Evolutionary conservation across 2,797 vertebrate species (phyloP), one percentile per base, ranked within the genome.

Genomic region (Crax fasciolata): DNA sequence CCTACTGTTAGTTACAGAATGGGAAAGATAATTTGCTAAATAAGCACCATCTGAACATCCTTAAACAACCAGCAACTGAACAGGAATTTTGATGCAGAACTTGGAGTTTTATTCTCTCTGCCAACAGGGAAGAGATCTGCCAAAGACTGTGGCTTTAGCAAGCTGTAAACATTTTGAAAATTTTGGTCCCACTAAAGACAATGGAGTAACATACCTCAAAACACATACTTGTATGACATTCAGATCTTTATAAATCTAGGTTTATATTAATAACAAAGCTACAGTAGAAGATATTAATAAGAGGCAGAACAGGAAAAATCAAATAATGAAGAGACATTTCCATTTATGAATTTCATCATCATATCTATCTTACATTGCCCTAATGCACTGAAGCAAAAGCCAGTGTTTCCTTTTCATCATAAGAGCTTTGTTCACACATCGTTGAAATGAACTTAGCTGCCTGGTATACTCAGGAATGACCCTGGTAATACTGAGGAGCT

Each of bases 331-430:
- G 93, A 89, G 28, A 23, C 6, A 10, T 54, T 54, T 52, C 32
- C 27, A 66, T 70, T 91, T 72, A 41, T 0, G 3, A 61, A 46
- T 87, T 87, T 82, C 54, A 82, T 65, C 74, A 52, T 44, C 41
- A 35, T 52, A 23, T 73, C 57, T 95, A 73, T 72, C 78, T 84
- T 83, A 6, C 6, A 27, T 4, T 17, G 49, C 27, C 30, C 66
- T 90, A 81, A 68, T 78, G 84, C 51, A 78, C 74, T 68, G 75
- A 86, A 94, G 92, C 65, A 87, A 67, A 83, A 84, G 32, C 43
- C 46, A 41, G 11, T 32, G 11, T 24, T 85, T 90, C 68, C 67
- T 94, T 81, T 92, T 88, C 77, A 85, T 67, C 39, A 43, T 67
- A 85, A 84, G 30, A 13, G 10, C 23, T 90, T 82, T 88, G 61